Evolutionary conservation across 1,140 invertebrate genomes (phyloP), one percentile per base, ranked within the genome.

Genomic region (Argopecten irradians): DNA sequence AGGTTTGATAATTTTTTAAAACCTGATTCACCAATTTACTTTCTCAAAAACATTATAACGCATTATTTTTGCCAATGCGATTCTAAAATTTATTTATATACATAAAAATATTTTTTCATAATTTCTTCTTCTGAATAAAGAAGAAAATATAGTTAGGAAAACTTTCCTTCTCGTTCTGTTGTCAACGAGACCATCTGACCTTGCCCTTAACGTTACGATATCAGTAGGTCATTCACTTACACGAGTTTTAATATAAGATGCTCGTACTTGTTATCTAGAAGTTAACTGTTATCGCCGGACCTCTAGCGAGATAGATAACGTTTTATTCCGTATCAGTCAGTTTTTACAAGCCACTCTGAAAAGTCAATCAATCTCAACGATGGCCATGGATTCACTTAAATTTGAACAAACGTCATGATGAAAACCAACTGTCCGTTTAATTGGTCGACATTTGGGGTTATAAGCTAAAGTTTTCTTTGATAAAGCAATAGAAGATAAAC

Each of bases 311-410:
- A 71, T 28, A 71, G 55, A 71, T 71, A 71, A 71, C 22, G n/a
- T 28, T 55, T 71, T 71, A 71, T 71, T 22, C n/a, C 55, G 55
- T 71, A 71, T 71, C 55, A 71, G 55, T 71, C 55, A 71, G 22
- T 0, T 16, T 71, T 71, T 71, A 71, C 55, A 71, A 71, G 55
- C 55, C 43, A 71, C 55, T 71, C 55, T 71, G 55, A 71, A 71
- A 71, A 71, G 55, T 71, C 55, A 71, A 71, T 71, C 55, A 71
- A 71, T 71, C 55, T 71, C 55, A n/a, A 71, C n/a, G n/a, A 71
- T 71, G 55, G 55, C n/a, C 55, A 11, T 5, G 55, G n/a, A 71
- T 71, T 71, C 55, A 71, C 28, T 71, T n/a, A 71, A 71, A 71
- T 71, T 71, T 71, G 55, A 16, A 71, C 55, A 71, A 71, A 71